Conservation (phyloP, 2,113 vertebrate genomes). For the Thunnus thynnus region DNA sequence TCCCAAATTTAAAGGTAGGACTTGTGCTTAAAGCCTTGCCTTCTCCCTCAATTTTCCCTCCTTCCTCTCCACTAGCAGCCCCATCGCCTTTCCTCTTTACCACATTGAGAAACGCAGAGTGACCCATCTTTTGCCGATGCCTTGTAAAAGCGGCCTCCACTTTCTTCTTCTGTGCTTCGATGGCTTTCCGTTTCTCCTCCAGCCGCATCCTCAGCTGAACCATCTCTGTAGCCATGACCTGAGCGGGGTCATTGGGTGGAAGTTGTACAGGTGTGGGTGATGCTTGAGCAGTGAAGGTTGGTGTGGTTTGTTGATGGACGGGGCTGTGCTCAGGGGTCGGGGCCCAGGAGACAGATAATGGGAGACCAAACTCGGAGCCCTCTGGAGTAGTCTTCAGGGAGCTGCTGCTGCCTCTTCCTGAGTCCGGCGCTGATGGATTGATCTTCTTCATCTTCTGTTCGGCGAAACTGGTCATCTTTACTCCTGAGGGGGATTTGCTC, state of each 20-base stretch:
- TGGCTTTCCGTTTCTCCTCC: conserved; percentile 96
- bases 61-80: conserved; percentile 88
- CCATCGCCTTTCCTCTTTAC: conserved; percentile 94
- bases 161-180: conserved; percentile 98
- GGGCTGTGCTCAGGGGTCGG: conserved; percentile 90
- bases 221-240: conserved; percentile 97
- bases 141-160: conserved; percentile 95
- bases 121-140: conserved; percentile 96
- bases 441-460: conserved; percentile 95
- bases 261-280: conserved; percentile 63
- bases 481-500: conserved; percentile 90
- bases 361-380: conserved; percentile 92
- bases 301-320: conserved; percentile 75
- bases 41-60: conserved; percentile 81
- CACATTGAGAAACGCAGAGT: conserved; percentile 94
- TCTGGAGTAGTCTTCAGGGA: conserved; percentile 96
- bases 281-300: conserved; percentile 23
- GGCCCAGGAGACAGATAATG: conserved; percentile 92
- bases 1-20: conserved; percentile 68
- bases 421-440: conserved; percentile 89
- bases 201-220: conserved; percentile 95
- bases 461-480: conserved; percentile 97
- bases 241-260: conserved; percentile 89
- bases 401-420: conserved; percentile 81
- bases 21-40: conserved; percentile 60